phyloP scores from a whole-genome alignment of 2,888 invertebrate species.

The Elgonia sp. region DNA sequence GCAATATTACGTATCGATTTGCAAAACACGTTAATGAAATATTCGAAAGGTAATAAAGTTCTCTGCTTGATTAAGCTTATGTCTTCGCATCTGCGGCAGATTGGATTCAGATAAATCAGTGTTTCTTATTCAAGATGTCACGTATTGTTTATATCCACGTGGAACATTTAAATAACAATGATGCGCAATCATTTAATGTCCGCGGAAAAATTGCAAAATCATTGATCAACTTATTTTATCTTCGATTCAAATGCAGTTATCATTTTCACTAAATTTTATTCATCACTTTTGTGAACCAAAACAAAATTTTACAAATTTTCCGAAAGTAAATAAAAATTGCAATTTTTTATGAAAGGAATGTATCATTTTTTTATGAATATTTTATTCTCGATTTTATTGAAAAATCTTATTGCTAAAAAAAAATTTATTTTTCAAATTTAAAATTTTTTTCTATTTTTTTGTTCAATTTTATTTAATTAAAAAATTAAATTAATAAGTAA shows the following conservation, averaged over 20 bases:
- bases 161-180: slow-evolving; percentile 63
- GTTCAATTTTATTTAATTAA: too few relatives aligned
- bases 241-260: not conserved
- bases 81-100: slow-evolving; percentile 39
- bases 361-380: too few relatives aligned
- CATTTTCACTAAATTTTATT: not conserved
- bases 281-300: not conserved
- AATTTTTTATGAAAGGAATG: too few relatives aligned
- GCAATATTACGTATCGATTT: slow-evolving; percentile 39
- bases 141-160: slow-evolving; percentile 57
- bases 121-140: slow-evolving; percentile 41
- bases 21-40: slow-evolving; percentile 53
- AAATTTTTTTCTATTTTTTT: too few relatives aligned
- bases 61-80: slow-evolving; percentile 30
- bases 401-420: too few relatives aligned
- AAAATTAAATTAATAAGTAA: too few relatives aligned
- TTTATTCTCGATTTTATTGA: too few relatives aligned
- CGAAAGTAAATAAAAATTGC: too few relatives aligned
- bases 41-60: slow-evolving; percentile 62
- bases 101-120: slow-evolving; percentile 56
- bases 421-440: too few relatives aligned
- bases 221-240: slow-evolving; percentile 28
- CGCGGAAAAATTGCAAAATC: slow-evolving; percentile 47
- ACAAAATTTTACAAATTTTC: too few relatives aligned
- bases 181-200: slow-evolving; percentile 34